These are phyloP conservation scores for Taenioides sp. DNA, from an alignment of 2,797 vertebrate species.

Conservation along the genomic window DNA sequence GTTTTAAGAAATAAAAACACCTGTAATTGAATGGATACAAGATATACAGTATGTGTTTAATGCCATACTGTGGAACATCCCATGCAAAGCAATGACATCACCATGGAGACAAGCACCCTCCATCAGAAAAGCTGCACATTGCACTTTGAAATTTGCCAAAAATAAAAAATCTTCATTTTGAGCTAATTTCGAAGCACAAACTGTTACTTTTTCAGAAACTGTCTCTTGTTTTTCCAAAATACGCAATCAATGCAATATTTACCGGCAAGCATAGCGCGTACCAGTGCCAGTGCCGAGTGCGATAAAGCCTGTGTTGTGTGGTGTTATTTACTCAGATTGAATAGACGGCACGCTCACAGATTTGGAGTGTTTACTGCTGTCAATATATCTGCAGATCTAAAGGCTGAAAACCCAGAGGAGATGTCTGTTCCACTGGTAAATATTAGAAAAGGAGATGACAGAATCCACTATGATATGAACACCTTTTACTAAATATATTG, in stretches of 20 bases:
- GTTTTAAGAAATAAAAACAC: too few species aligned
- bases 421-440: not conserved
- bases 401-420: not conserved
- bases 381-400: not conserved
- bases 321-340: conserved; percentile 1
- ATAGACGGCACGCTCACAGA: not conserved
- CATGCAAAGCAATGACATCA: too few species aligned
- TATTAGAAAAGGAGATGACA: not conserved
- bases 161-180: too few species aligned
- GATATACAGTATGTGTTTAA: too few species aligned
- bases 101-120: too few species aligned
- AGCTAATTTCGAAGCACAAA: not conserved
- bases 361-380: conserved; percentile 4
- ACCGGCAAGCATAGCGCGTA: not conserved
- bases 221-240: not conserved
- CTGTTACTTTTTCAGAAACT: not conserved
- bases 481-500: not conserved
- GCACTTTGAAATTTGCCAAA: too few species aligned
- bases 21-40: too few species aligned
- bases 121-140: too few species aligned
- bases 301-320: not conserved
- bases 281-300: not conserved
- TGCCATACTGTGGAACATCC: too few species aligned
- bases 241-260: not conserved
- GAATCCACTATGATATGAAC: not conserved